These are phyloP conservation scores for Ips typographus DNA, from an alignment of 1,140 invertebrate genomes.

Conservation along the genomic window DNA sequence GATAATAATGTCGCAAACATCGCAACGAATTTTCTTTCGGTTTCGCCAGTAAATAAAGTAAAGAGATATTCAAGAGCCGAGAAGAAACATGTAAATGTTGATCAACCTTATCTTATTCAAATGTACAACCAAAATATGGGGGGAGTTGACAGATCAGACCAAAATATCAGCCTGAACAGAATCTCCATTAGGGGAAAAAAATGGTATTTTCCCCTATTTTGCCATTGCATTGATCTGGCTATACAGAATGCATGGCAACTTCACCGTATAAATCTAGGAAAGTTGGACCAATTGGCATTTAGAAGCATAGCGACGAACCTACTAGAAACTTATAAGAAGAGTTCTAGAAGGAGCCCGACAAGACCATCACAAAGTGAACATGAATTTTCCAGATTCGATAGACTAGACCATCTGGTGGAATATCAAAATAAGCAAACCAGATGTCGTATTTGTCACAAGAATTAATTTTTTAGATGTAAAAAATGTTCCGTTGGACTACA, in stretches of 20 bases:
- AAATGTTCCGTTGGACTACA: slow-evolving; percentile 39
- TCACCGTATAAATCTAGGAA: slow-evolving; percentile 37
- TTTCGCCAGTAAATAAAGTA: slow-evolving; percentile 35
- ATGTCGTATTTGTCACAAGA: slow-evolving; percentile 38
- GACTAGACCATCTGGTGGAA: slow-evolving; percentile 38
- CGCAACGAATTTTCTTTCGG: slow-evolving; percentile 32
- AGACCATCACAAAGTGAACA: slow-evolving; percentile 11
- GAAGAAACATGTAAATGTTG: slow-evolving; percentile 39
- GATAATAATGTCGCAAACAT: slow-evolving; percentile 39
- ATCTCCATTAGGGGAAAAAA: slow-evolving; percentile 46
- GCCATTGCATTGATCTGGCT: slow-evolving; percentile 44
- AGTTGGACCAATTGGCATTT: slow-evolving; percentile 41
- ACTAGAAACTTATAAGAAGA: slow-evolving; percentile 38
- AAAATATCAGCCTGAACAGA: slow-evolving; percentile 46
- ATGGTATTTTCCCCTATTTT: slow-evolving; percentile 45
- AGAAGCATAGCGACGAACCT: slow-evolving; percentile 31
- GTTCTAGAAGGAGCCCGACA: slow-evolving; percentile 24
- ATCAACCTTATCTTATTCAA: slow-evolving; percentile 41
- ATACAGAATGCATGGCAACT: slow-evolving; percentile 48
- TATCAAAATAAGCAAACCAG: slow-evolving; percentile 37
- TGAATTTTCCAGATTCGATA: slow-evolving; percentile 34
- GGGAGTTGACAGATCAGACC: slow-evolving; percentile 44
- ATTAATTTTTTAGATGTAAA: slow-evolving; percentile 1
- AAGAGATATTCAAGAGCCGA: slow-evolving; percentile 35
- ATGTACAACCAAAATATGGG: slow-evolving; percentile 43